Base-by-base conservation (phyloP, 92 coral and sea anemone genomes). In the Parazoanthus atlanticus region DNA sequence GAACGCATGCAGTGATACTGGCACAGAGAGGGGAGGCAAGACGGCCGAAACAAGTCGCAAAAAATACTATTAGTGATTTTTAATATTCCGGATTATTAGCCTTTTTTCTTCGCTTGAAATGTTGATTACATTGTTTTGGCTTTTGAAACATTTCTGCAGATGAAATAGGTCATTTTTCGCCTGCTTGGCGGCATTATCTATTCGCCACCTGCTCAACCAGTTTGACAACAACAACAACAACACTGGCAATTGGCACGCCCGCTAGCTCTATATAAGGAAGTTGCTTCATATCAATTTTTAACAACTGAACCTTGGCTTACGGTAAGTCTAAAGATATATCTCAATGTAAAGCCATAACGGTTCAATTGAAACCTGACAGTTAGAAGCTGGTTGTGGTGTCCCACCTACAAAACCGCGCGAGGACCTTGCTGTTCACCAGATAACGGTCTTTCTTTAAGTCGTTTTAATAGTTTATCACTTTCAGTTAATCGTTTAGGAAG, bases 171-270 rank as follows among this genome's bases (percentile, higher is more conserved):
- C 7, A 61, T 61, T 61, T 61, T 61, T 3, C 69, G 46, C 13
- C 25, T 19, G 30, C n/a, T 32, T 32, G 36, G 41, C 36, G n/a
- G 9, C 36, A 74, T 74, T 74, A 74, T 74, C 25, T 30, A 74
- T 74, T 74, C 78, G 41, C 41, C 78, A 74, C 78, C 78, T 74
- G 78, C 41, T 74, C 46, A 8, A 74, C 36, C 78, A 30, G 78
- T 61, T 23, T 61, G n/a, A 74, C 43, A 74, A 74, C 40, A 31
- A 31, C 40, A 72, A 33, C 76, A 29, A 36, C 78, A 32, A 32
- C 38, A 32, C 2, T 71, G 36, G 8, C 5, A 11, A 31, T 32
- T 33, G 78, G 41, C 78, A 32, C 78, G 78, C 78, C 78, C 46
- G 23, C 78, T 15, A 31, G 46, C 16, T 31, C 78, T 8, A 74